Percentiles rank a stretch among this genome's conserved stretches.
These are phyloP conservation scores for Ceratosolen solmsi DNA, from an alignment of 1,140 invertebrate genomes.

Conservation along the genomic window DNA sequence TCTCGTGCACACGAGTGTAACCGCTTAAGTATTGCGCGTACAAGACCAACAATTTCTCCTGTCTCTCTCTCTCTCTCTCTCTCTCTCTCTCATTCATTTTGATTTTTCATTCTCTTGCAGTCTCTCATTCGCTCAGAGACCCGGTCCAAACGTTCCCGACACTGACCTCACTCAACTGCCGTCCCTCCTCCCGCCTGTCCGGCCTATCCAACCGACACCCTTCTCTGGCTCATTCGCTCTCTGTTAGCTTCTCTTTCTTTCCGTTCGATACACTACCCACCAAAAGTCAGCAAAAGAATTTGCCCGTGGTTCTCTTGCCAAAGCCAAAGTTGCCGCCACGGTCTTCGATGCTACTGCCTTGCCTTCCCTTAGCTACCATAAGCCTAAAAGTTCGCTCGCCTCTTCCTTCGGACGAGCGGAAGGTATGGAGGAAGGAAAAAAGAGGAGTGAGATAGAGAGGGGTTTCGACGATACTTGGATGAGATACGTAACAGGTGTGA, in stretches of 20 bases:
- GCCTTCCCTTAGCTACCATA: neutral
- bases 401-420: conserved; percentile 34
- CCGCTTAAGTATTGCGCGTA: neutral
- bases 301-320: conserved; percentile 1
- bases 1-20: conserved; percentile 51
- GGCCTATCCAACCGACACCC: conserved; percentile 36
- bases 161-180: conserved; percentile 73
- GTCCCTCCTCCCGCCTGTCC: conserved; percentile 51
- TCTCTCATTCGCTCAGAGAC: conserved; percentile 57
- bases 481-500: conserved; percentile 57
- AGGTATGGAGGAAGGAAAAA: neutral
- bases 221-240: neutral
- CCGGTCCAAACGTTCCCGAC: conserved; percentile 70
- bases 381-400: neutral
- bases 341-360: neutral
- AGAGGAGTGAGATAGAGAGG: conserved; percentile 45
- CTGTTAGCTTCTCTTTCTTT: neutral
- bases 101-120: too few relatives aligned
- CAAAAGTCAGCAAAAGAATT: conserved; percentile 61
- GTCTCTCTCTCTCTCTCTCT: conserved; percentile 59
- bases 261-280: conserved; percentile 65
- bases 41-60: conserved; percentile 43
- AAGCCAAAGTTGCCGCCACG: neutral
- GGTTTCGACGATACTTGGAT: conserved; percentile 55
- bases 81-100: conserved; percentile 53